Base-by-base conservation (phyloP, 1,140 invertebrate genomes). In the Aleiodes sp. region DNA sequence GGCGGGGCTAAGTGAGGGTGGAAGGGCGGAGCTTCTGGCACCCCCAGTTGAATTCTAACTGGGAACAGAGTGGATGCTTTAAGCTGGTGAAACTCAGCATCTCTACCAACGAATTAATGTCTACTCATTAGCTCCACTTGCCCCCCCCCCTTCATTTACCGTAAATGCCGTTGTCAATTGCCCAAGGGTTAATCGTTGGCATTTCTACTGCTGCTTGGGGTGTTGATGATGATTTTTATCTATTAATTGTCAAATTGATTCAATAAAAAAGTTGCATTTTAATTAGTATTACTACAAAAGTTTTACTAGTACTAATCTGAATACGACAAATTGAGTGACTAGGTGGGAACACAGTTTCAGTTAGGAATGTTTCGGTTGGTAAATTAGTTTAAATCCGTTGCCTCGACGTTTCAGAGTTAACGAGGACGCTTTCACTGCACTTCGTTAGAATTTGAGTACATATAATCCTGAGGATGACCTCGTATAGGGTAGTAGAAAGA, bases 1-100 rank as follows among this genome's bases (percentile, higher is more conserved):
- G 78, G 79, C 79, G 79, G 77, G 72, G 74, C 79, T 70, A 70
- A 65, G 31, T 59, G 70, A 68, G 74, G 69, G 70, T 70, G 52
- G 65, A 66, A 71, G 43, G 77, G 77, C 75, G 77, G 76, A 69
- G 77, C 77, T 73, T 77, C 70, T 70, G 72, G 59, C 71, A 73
- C 73, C 71, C 71, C 68, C 57, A 28, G 26, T 43, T 26, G 10
- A 46, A 37, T 61, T 14, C 16, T 7, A 16, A 14, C 14, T 59
- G 43, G 12, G 39, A 7, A 16, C 39, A 2, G 39, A 52, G n/a
- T n/a, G 46, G 21, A 4, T 52, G 46, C 16, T 24, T 24, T 21
- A 26, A 52, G 7, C 46, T 24, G 46, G 46, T n/a, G 41, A 46
- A 46, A 52, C 19, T 16, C n/a, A n/a, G n/a, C 33, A 52, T 41